Base-by-base conservation (phyloP, 2,888 invertebrate genomes). In the Drosophila antonietae region DNA sequence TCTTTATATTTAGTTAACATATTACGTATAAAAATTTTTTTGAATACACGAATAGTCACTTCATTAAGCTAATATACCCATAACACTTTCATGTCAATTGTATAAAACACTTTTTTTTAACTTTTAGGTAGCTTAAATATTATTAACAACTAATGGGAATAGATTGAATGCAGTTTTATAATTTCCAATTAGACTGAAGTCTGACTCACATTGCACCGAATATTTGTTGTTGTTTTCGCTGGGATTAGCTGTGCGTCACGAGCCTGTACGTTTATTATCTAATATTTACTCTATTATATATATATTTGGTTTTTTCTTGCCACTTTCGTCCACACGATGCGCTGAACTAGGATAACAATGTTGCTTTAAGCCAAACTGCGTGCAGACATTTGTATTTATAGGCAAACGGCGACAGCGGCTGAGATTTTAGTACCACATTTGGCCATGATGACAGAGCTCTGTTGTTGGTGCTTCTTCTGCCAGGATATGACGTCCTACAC, bases 371-470 rank as follows among this genome's bases (percentile, higher is more conserved):
- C 85, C 77, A 82, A 78, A 80, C 91, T 84, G 85, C 89, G 88
- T 83, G 82, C 83, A 81, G 81, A 80, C 91, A 80, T 90, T 90
- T 87, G 92, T 92, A 92, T 91, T 91, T 91, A 91, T 91, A 91
- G 91, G 78, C 89, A 71, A 89, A 73, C 55, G 63, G 75, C 65
- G 66, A 67, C 81, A 59, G 65, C 72, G 69, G 71, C 78, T 76
- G 89, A 87, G 84, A 90, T 84, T 89, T 89, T 79, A 79, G 76
- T 82, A 57, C 57, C 78, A 64, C 78, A 70, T 81, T 77, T 77
- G 81, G 78, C 78, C 73, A 47, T 68, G 77, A 81, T 78, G 77
- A 81, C 78, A 73, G 64, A 65, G 51, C 67, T 66, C 67, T 66
- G 64, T 20, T 35, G 31, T 39, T 56, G 52, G 56, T 52, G 52